Evolutionary conservation across 2,888 invertebrate genomes (phyloP).

Genomic region (Melipona bicolor): DNA sequence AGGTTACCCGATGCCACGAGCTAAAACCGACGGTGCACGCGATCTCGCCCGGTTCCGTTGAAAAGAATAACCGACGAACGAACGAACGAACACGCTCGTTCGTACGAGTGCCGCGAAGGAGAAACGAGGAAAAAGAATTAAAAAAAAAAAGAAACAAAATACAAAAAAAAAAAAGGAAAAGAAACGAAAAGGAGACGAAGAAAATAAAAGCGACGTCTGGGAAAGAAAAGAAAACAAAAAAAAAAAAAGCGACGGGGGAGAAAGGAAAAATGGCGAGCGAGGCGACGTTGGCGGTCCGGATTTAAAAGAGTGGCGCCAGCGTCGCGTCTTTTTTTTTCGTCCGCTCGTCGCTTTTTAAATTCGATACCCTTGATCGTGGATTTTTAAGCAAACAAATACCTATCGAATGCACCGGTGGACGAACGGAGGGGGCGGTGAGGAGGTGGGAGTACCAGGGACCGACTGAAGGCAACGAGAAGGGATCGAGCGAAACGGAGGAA

Average conservation of each 20-base stretch:
- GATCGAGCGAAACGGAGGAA: background rate
- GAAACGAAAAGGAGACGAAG: conserved; percentile 61
- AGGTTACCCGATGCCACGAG: conserved; percentile 47
- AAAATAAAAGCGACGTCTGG: conserved; percentile 43
- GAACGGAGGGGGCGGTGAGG: conserved; percentile 27
- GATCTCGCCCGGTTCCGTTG: conserved; percentile 31
- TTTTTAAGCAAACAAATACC: conserved; percentile 71
- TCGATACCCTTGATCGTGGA: conserved; percentile 68
- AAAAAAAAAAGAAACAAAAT: background rate
- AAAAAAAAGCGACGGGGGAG: too few relatives aligned
- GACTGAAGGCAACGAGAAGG: conserved; percentile 13
- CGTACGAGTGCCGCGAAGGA: background rate
- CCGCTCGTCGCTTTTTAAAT: conserved; percentile 57
- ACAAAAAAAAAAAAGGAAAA: background rate
- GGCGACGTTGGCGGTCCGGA: background rate
- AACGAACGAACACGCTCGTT: background rate
- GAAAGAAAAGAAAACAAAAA: background rate
- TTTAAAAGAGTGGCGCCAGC: conserved; percentile 19
- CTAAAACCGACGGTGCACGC: conserved; percentile 24
- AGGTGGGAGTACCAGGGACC: background rate
- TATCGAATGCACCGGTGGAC: conserved; percentile 64
- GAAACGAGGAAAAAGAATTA: background rate
- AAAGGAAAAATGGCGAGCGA: background rate
- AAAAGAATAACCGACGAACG: conserved; percentile 28
- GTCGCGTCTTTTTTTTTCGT: background rate